Evolutionary conservation across 2,888 invertebrate species (phyloP), one percentile per base, ranked within the genome.

Genomic region (Uropetala carovei): DNA sequence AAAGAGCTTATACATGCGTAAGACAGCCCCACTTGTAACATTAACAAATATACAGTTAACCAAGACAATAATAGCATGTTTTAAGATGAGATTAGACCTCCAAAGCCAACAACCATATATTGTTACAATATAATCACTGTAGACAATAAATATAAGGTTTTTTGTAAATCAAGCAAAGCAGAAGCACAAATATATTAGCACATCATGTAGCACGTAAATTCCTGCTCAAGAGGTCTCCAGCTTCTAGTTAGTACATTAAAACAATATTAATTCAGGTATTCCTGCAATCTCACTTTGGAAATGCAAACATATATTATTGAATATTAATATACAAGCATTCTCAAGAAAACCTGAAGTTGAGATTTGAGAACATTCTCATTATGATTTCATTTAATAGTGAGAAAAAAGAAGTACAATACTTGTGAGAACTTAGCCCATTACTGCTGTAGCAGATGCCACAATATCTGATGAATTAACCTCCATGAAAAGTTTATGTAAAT

Each of bases 1-100:
- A 30, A n/a, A 18, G n/a, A 89, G 64, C 64, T 58, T 64, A 43
- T 64, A 64, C 89, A 89, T 89, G 89, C 89, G 43, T 5, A 43
- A 68, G 83, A 56, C 56, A n/a, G 43, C n/a, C 43, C 5, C 75
- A 75, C 60, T 68, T 64, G 89, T 89, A 64, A 68, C 16, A 89
- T 11, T 30, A 64, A 89, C 64, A 89, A 89, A 43, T 89, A 68
- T 30, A 43, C 9, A 64, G 82, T 43, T 16, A 27, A 82, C 14
- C 14, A 16, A 82, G 57, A 89, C 27, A 43, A 43, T 30, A 43
- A 64, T 18, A 86, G 10, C 43, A 89, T n/a, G 30, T 22, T n/a
- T 59, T 27, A 27, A 75, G 30, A 89, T 89, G 18, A 89, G 30
- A 43, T 64, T n/a, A 68, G 30, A 64, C 30, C 89, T 30, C 43